A percentile compares a stretch with the other conserved stretches of the same genome.
Evolutionary conservation across 2,797 vertebrate genomes (phyloP).

Genomic region (Anguilla anguilla): DNA sequence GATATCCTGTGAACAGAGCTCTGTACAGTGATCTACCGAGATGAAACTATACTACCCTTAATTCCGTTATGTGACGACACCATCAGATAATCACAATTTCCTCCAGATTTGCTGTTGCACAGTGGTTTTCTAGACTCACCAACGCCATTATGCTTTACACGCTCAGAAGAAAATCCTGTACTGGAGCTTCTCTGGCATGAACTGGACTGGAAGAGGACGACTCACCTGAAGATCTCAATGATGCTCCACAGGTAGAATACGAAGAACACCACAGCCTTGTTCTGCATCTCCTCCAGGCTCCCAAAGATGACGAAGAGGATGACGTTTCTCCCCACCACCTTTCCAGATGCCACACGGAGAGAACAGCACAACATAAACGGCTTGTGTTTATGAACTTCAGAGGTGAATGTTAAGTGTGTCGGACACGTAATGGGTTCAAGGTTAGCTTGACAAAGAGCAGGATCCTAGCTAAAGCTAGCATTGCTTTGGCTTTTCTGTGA

Average conservation of each 20-base stretch:
- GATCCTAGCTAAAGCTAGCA: neutral
- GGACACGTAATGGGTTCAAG: neutral
- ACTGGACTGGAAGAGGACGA: neutral
- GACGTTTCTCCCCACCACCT: conserved; percentile 92
- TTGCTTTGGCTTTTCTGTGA: neutral
- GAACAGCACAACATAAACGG: neutral
- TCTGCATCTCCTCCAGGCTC: conserved; percentile 89
- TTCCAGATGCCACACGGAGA: conserved; percentile 15
- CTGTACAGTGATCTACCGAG: neutral
- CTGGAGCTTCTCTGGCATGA: neutral
- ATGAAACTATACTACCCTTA: neutral
- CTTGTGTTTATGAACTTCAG: neutral
- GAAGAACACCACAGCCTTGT: conserved; percentile 90
- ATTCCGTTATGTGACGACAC: neutral
- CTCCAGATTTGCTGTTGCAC: neutral
- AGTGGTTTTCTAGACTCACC: neutral
- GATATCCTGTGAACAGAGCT: neutral
- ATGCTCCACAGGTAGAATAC: conserved; percentile 92
- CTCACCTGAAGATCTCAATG: conserved; percentile 88
- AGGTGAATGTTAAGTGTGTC: neutral
- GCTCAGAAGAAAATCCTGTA: neutral
- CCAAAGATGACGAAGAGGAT: conserved; percentile 92
- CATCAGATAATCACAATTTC: neutral
- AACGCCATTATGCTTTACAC: neutral
- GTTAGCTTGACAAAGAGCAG: neutral